These are phyloP conservation scores for Varanus komodoensis DNA, from an alignment of 2,113 vertebrate genomes.

Conservation along the genomic window DNA sequence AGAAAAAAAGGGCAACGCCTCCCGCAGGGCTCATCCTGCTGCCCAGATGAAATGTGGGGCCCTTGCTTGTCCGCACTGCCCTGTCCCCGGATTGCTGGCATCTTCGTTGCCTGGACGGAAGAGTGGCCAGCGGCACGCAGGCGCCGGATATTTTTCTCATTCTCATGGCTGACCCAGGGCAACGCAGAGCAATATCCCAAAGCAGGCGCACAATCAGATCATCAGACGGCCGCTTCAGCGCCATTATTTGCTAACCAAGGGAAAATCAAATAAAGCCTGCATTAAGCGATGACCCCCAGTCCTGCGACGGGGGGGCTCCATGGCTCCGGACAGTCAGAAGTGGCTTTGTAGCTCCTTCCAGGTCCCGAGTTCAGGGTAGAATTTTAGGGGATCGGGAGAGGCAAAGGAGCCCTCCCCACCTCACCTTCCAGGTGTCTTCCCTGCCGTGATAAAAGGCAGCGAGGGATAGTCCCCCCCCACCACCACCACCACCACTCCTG, in stretches of 20 bases:
- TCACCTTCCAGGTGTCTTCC: neutral
- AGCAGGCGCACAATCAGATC: neutral
- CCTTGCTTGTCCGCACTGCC: no score
- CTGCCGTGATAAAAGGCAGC: neutral
- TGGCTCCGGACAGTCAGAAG: no score
- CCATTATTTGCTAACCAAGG: neutral
- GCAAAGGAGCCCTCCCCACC: neutral
- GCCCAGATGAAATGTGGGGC: no score
- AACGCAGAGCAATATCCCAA: no score
- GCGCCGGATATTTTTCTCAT: neutral
- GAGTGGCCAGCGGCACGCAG: neutral
- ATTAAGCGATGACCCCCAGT: no score
- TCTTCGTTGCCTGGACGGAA: neutral
- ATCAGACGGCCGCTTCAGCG: neutral
- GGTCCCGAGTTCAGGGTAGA: neutral
- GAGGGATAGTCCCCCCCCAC: neutral
- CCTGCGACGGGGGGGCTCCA: no score
- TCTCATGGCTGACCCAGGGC: neutral
- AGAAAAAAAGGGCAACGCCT: no score
- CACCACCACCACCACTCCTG: no score
- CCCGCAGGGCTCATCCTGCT: no score
- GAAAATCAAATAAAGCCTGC: neutral
- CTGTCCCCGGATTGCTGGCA: no score
- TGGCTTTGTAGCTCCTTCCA: no score
- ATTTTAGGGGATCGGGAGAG: neutral